A percentile compares a stretch with the other conserved stretches of the same genome.
Evolutionary conservation across 2,888 invertebrate genomes (phyloP).

Genomic region (Xanthorhoe spadicearia): DNA sequence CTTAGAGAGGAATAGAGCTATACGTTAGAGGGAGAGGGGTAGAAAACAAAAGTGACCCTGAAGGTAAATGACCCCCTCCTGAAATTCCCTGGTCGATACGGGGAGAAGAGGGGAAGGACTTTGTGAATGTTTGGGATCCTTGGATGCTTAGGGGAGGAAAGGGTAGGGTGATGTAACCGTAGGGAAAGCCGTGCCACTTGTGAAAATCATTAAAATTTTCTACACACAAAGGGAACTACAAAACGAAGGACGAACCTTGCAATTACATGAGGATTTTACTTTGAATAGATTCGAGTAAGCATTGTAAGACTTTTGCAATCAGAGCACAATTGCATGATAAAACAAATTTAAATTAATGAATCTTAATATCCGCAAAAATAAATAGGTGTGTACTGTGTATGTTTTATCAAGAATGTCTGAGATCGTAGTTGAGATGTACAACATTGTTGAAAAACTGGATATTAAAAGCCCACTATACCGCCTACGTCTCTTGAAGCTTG

Average conservation of each 20-base stretch:
- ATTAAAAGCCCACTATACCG: no score
- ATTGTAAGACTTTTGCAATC: no score
- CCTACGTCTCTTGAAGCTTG: no score
- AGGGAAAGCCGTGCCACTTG: background rate
- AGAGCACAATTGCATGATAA: no score
- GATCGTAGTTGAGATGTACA: background rate
- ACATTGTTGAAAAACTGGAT: background rate
- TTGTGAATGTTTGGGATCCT: slow-evolving; percentile 21
- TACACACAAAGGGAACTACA: background rate
- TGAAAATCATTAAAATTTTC: background rate
- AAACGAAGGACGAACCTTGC: no score
- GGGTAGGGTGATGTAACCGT: slow-evolving; percentile 7
- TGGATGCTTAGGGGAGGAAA: background rate
- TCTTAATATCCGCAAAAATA: no score
- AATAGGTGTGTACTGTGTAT: no score
- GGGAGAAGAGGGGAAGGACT: slow-evolving; percentile 33
- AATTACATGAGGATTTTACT: no score
- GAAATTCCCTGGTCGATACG: slow-evolving; percentile 58
- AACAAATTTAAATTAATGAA: no score
- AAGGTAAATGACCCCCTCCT: slow-evolving; percentile 62
- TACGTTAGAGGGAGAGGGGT: slow-evolving; percentile 49
- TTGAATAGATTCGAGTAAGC: no score
- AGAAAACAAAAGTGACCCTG: slow-evolving; percentile 70
- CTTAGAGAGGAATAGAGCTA: slow-evolving; percentile 45
- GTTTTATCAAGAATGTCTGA: no score